These are phyloP conservation scores for Noctuana brunneofusca DNA, from an alignment of 2,888 invertebrate species.

Conservation along the genomic window DNA sequence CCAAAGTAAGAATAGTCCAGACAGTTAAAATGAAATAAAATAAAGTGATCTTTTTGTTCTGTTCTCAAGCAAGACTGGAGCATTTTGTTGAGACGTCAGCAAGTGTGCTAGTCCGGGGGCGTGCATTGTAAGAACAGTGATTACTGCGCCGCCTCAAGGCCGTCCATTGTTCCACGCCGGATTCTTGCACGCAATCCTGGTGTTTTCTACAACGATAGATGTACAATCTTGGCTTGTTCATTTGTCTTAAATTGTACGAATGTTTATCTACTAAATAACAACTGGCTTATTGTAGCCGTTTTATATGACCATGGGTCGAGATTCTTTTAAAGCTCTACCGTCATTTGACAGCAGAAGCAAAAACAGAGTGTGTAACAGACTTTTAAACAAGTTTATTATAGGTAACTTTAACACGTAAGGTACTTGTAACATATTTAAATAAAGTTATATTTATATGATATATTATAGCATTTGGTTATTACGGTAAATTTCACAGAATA, in stretches of 20 bases:
- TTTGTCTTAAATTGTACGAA: constrained; percentile 34
- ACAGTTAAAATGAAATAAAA: neutral
- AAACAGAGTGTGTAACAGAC: too few species aligned
- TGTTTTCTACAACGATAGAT: constrained; percentile 44
- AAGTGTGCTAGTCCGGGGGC: constrained; percentile 18
- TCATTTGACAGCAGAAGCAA: too few species aligned
- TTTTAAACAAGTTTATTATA: too few species aligned
- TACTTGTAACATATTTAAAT: too few species aligned
- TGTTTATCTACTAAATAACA: too few species aligned
- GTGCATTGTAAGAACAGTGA: constrained; percentile 52
- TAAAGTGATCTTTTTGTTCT: neutral
- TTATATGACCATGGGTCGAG: too few species aligned
- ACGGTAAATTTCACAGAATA: too few species aligned
- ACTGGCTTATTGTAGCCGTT: too few species aligned
- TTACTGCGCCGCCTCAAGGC: constrained; percentile 74
- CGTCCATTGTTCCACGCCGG: constrained; percentile 71
- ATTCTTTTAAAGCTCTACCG: too few species aligned
- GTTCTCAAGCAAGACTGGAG: constrained; percentile 8
- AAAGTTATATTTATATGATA: too few species aligned
- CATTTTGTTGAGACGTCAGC: constrained; percentile 16
- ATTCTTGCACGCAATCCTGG: constrained; percentile 66
- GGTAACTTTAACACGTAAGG: too few species aligned
- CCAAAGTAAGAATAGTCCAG: neutral
- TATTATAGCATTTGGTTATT: too few species aligned
- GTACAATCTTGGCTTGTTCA: constrained; percentile 27